Percentiles rank a stretch among this genome's conserved stretches.
phyloP scores from a whole-genome alignment of 1,140 invertebrate genomes.

The Capitella teleta region DNA sequence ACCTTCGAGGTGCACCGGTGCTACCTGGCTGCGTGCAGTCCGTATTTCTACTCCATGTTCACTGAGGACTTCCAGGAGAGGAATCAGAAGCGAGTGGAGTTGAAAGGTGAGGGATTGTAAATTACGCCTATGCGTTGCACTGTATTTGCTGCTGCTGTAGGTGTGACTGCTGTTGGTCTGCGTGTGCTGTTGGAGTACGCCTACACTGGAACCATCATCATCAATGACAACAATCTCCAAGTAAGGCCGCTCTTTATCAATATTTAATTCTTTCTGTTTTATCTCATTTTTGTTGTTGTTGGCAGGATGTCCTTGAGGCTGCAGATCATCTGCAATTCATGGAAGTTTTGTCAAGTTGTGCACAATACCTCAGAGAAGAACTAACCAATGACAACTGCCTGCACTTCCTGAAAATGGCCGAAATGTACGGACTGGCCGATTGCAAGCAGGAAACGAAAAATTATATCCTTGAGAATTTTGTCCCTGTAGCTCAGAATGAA shows the following conservation, averaged over 20 bases:
- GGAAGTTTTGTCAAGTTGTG: slow-evolving; percentile 11
- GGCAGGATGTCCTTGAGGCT: slow-evolving; percentile 15
- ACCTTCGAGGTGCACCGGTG: slow-evolving; percentile 9
- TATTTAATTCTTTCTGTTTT: neutral
- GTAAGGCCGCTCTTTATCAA: neutral
- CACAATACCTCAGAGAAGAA: slow-evolving; percentile 10
- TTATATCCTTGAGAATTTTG: slow-evolving; percentile 14
- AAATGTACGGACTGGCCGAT: slow-evolving; percentile 12
- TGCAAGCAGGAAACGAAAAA: slow-evolving; percentile 9
- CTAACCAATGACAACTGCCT: slow-evolving; percentile 13
- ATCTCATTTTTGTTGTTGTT: no score
- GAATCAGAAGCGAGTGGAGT: slow-evolving; percentile 10
- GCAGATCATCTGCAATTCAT: slow-evolving; percentile 13
- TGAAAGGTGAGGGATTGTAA: no score
- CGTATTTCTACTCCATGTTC: slow-evolving; percentile 15
- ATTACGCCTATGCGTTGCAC: no score
- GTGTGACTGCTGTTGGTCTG: slow-evolving; percentile 10
- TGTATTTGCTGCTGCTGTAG: no score
- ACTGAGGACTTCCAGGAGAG: slow-evolving; percentile 12
- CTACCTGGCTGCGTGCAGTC: slow-evolving; percentile 13
- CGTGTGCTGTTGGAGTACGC: slow-evolving; percentile 12
- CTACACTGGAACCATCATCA: slow-evolving; percentile 13
- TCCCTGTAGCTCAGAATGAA: slow-evolving; percentile 13
- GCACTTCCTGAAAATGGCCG: slow-evolving; percentile 12
- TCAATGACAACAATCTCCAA: slow-evolving; percentile 12